A percentile compares a stretch with the other conserved stretches of the same genome.
phyloP scores from a whole-genome alignment of 2,113 vertebrate species.

The Neolamprologus sp. region DNA sequence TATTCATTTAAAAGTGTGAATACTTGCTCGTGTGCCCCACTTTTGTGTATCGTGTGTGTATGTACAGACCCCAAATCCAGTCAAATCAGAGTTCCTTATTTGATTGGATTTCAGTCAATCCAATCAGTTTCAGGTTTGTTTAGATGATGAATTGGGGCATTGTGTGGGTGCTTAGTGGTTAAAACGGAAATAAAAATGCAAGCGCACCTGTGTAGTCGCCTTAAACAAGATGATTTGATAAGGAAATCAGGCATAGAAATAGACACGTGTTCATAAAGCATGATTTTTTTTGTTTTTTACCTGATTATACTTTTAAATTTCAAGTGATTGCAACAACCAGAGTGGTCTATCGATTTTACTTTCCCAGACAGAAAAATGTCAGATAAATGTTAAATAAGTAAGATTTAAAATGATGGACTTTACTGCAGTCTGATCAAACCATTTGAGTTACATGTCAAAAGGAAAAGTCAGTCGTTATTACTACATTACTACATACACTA shows the following conservation, averaged over 20 bases:
- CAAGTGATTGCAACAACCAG: background rate
- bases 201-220: background rate
- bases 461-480: background rate
- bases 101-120: slow-evolving; percentile 65
- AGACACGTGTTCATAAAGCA: background rate
- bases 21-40: background rate
- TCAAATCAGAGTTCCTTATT: slow-evolving; percentile 28
- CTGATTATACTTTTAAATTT: background rate
- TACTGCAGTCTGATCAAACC: background rate
- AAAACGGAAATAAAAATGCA: slow-evolving; percentile 25
- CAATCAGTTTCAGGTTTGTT: slow-evolving; percentile 47
- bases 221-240: slow-evolving; percentile 38
- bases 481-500: background rate
- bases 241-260: slow-evolving; percentile 34
- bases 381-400: background rate
- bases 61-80: background rate
- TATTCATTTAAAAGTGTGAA: background rate
- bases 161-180: background rate
- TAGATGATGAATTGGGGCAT: background rate
- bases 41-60: background rate
- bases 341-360: background rate
- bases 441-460: background rate
- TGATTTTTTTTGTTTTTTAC: background rate
- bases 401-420: background rate
- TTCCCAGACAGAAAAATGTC: background rate